Base-by-base conservation (phyloP, 2,113 vertebrate species). In the Carollia perspicillata region DNA sequence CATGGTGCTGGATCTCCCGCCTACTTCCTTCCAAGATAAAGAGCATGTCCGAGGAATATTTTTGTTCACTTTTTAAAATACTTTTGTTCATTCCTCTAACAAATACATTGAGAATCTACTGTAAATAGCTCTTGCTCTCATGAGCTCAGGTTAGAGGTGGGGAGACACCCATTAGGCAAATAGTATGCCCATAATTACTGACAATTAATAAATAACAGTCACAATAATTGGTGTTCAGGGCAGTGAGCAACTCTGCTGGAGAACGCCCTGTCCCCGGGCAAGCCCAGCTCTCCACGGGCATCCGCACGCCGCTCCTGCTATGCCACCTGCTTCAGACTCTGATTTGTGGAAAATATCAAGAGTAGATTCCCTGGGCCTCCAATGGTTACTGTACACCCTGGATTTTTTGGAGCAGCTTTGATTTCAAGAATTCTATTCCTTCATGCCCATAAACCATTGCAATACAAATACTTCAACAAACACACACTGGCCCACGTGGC, bases 251-350 rank as follows among this genome's bases (percentile, higher is more conserved):
- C 35, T 33, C 28, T 22, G 42, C 33, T 1, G 7, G 72, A 12
- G 47, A 71, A 3, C 12, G 0, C 6, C 5, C 0, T 0, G 6
- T 49, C 49, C 23, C 0, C 0, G 0, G 5, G 20, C 18, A 42
- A 65, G 40, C 44, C 22, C 30, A 0, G 77, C 51, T 28, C 77
- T 60, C n/a, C 5, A 53, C 1, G 40, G 18, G 35, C 0, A 0
- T n/a, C 16, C 0, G 1, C 17, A 5, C 28, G 9, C 6, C 2
- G 2, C 28, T 55, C 1, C 40, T 10, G 58, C 7, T 23, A 0
- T 4, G 12, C 3, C 3, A 10, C 65, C 68, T 22, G 14, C 42
- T 80, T 90, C 51, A 37, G 47, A 23, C 78, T 72, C 79, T 53
- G 60, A 60, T 84, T 79, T 63, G 18, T 1, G 5, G 77, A 68